These are phyloP conservation scores for Balearica regulorum DNA, from an alignment of 2,797 vertebrate species.

Conservation along the genomic window DNA sequence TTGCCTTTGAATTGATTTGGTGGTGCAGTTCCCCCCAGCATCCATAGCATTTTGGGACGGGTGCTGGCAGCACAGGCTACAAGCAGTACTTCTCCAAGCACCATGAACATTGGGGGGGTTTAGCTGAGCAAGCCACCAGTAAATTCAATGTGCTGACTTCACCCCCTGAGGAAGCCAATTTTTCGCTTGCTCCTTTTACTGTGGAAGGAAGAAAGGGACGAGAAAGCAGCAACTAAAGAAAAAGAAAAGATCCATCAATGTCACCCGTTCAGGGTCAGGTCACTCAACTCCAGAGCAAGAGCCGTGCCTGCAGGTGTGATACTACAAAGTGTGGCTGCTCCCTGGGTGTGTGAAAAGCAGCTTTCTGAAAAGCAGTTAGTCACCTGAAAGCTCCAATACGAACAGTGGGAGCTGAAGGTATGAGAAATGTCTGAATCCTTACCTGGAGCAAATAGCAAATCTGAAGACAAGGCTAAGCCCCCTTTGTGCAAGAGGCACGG, in stretches of 20 bases:
- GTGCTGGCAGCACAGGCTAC: not conserved
- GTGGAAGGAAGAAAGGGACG: not conserved
- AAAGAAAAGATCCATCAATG: not conserved
- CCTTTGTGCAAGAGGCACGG: not conserved
- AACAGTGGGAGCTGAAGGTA: not conserved
- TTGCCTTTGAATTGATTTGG: not conserved
- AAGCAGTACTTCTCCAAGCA: not conserved
- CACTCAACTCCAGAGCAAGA: not conserved
- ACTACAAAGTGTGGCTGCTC: not conserved
- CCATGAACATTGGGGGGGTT: fast-evolving
- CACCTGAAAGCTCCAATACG: not conserved
- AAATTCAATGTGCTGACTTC: not conserved
- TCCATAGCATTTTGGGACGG: not conserved
- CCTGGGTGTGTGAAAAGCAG: not conserved
- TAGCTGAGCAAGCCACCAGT: not conserved
- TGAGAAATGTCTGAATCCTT: not conserved
- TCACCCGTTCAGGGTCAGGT: not conserved
- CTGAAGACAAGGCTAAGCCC: not conserved
- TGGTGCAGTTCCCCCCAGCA: not conserved
- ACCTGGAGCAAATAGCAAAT: not conserved
- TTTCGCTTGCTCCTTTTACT: not conserved
- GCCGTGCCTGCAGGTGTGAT: not conserved
- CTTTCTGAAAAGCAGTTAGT: not conserved
- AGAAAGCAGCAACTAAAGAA: not conserved
- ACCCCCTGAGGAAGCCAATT: not conserved